Conservation (phyloP, 1,140 invertebrate species). For the Leptestheria dahalacensis region DNA sequence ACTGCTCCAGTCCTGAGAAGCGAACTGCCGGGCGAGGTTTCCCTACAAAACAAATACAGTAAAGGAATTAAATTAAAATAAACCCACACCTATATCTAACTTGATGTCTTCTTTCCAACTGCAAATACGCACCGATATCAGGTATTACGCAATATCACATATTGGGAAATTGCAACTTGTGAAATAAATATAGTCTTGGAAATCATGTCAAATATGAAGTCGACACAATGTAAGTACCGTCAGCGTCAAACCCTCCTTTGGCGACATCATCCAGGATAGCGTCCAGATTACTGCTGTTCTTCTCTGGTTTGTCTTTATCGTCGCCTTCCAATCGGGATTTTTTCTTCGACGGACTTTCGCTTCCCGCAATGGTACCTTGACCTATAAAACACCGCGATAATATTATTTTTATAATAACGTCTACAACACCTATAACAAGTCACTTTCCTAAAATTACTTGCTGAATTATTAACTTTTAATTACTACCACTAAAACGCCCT, state of each 20-base stretch:
- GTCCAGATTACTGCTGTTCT: constrained; percentile 13
- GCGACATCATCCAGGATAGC: constrained; percentile 16
- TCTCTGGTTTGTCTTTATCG: constrained; percentile 4
- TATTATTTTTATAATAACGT: constrained; percentile 8
- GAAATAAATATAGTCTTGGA: too few species aligned
- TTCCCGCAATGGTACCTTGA: background rate
- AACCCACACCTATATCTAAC: too few species aligned
- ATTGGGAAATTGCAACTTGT: too few species aligned
- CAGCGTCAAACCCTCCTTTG: constrained; percentile 11
- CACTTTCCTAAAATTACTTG: too few species aligned
- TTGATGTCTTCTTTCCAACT: too few species aligned
- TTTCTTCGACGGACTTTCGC: constrained; percentile 8
- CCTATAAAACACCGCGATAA: constrained; percentile 14
- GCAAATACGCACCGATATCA: too few species aligned
- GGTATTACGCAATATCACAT: too few species aligned
- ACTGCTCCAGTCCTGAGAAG: constrained; percentile 12
- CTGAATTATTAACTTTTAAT: too few species aligned
- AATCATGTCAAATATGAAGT: background rate
- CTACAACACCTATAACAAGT: too few species aligned
- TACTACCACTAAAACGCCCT: too few species aligned
- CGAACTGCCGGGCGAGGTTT: constrained; percentile 5
- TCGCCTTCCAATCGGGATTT: constrained; percentile 11
- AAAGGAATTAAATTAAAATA: too few species aligned
- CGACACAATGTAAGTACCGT: background rate
- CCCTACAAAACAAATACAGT: too few species aligned